Base-by-base conservation (phyloP, 35 echinoderm and acorn worm species). In the Lytechinus variegatus region DNA sequence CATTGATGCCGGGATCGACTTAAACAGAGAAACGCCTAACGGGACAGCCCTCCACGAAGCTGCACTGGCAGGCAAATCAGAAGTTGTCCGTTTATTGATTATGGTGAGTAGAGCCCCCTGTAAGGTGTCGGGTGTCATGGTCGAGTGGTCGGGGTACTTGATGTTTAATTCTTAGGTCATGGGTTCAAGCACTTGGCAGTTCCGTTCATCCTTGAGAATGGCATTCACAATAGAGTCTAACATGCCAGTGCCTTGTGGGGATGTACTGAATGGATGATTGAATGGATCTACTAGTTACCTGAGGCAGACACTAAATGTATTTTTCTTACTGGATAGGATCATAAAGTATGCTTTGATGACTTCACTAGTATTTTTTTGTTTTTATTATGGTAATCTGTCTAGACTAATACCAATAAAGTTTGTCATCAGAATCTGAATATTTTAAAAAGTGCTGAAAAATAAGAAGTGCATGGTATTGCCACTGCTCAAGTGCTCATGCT, bases 31-130 rank as follows among this genome's bases (percentile, higher is more conserved):
- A 91, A 99, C 98, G 21, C 86, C 95, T 86, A 99, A 97, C 95
- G 98, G 98, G n/a, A 99, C 98, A 66, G 91, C 97, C 12, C 95
- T 99, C 53, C 98, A 99, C 66, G 98, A 99, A 55, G 98, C 98
- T 86, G 96, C 97, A 2, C 95, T 98, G 27, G 97, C 95, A 58
- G 98, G 98, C 55, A 99, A 99, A 93, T 96, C 96, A 60, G 98
- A 99, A 89, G 98, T 99, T 29, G 98, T 99, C 52, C 96, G 95
- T 24, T 89, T 99, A 87, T 95, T 99, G 27, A 97, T 99, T 53
- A 96, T 92, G 95, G 98, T 97, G 93, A 97, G 98, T 97, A 92
- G 53, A 12, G 10, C 27, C 16, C 88, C 66, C 66, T 79, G 5
- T n/a, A 44, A 44, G 0, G 66, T 79, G 66, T 79, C 66, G n/a